Evolutionary conservation across 2,797 vertebrate genomes (phyloP), one percentile per base, ranked within the genome.

Genomic region (Anas bahamensis): DNA sequence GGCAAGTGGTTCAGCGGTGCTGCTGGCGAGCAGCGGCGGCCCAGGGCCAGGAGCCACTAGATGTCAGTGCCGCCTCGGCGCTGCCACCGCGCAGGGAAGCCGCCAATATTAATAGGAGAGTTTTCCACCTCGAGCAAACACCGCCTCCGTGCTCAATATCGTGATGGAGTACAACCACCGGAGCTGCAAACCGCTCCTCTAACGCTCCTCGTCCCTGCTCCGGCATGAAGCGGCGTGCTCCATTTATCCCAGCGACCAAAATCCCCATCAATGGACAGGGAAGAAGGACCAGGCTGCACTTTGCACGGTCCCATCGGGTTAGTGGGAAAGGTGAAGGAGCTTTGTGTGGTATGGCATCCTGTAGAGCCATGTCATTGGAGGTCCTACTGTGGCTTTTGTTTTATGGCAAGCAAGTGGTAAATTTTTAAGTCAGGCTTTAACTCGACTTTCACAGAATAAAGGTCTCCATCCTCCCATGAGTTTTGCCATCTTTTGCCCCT

Each of bases 1-100:
- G 82, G 53, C 78, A 26, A 7, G 10, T 17, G 72, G 11, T 4
- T 2, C 8, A 10, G 24, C 1, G 3, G 6, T 50, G 69, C 74
- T 82, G 11, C 33, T 2, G 18, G 44, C 26, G 48, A 46, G 74
- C 65, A 92, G 90, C 93, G 48, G 52, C 33, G 17, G 56, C 46
- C 83, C 76, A 52, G 69, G 87, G 89, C 53, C 57, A 18, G 23
- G 10, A 56, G 83, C 98, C 98, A 95, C 98, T 97, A 98, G 98
- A 95, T 98, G 98, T 97, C 93, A 92, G 91, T 96, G 86, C 94
- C 90, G 93, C 52, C 83, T 86, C 96, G 85, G 79, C n/a, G 4
- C 91, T 94, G 86, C 63, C 71, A 37, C 87, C 8, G 41, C 2
- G 23, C 60, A 71, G 3, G 90, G 75, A 5, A 12, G 17, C 37